Conservation (phyloP, 2,797 vertebrate species). For the Erethizon dorsatum region DNA sequence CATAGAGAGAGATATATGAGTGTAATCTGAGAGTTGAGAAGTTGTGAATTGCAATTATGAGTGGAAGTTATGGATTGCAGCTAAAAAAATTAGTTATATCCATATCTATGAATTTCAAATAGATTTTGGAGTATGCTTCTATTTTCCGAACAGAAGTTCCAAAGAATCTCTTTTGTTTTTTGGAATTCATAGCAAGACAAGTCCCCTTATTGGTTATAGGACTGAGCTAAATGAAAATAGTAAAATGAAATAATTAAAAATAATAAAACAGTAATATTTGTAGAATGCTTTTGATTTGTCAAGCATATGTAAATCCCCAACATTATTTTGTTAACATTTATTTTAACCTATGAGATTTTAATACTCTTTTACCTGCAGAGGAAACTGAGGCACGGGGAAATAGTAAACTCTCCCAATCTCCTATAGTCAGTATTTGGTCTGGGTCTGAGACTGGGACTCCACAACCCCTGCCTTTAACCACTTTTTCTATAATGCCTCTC, state of each 20-base stretch:
- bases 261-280: neutral
- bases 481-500: slow-evolving; percentile 51
- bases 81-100: slow-evolving; percentile 26
- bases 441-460: neutral
- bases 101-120: slow-evolving; percentile 54
- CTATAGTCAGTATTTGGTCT: neutral
- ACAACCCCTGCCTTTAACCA: neutral
- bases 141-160: slow-evolving; percentile 63
- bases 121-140: slow-evolving; percentile 45
- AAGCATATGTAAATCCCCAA: slow-evolving; percentile 9
- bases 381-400: neutral
- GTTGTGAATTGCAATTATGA: slow-evolving; percentile 31
- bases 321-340: slow-evolving; percentile 43
- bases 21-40: slow-evolving; percentile 35
- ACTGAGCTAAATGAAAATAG: slow-evolving; percentile 62
- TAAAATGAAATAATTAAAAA: slow-evolving; percentile 42
- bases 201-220: slow-evolving; percentile 16
- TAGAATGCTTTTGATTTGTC: slow-evolving; percentile 42
- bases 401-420: neutral
- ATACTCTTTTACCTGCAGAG: neutral
- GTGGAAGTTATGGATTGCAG: slow-evolving; percentile 27
- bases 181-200: slow-evolving; percentile 54
- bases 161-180: slow-evolving; percentile 57
- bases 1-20: neutral
- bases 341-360: slow-evolving; percentile 44